These are phyloP conservation scores for Clarias macrocephalus DNA, from an alignment of 2,113 vertebrate genomes.

Conservation along the genomic window DNA sequence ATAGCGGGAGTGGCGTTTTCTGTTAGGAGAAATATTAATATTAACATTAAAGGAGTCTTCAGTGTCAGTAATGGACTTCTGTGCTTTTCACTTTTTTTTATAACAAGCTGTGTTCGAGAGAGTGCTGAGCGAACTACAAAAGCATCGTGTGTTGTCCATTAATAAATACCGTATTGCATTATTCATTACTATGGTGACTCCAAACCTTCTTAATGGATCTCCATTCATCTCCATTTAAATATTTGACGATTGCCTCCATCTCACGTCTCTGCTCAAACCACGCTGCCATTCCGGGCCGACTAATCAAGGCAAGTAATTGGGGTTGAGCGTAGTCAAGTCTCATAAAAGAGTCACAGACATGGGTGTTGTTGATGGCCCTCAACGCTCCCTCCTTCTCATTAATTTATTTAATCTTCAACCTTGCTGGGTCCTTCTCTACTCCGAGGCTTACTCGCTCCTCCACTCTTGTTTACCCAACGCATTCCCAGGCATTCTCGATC, in stretches of 20 bases:
- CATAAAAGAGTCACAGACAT: constrained; percentile 36
- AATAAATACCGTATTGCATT: background rate
- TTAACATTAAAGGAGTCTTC: background rate
- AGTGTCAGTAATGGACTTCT: background rate
- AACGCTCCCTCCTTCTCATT: constrained; percentile 53
- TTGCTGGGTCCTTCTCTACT: constrained; percentile 51
- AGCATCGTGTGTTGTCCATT: background rate
- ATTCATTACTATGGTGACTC: background rate
- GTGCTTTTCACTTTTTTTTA: background rate
- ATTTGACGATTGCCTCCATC: background rate
- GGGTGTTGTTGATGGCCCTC: constrained; percentile 34
- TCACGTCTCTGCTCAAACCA: constrained; percentile 5
- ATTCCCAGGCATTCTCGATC: constrained; percentile 58
- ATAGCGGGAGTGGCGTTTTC: background rate
- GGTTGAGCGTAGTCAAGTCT: constrained; percentile 34
- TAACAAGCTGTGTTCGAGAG: background rate
- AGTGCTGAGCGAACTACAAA: background rate
- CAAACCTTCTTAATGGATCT: background rate
- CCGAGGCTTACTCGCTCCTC: constrained; percentile 30
- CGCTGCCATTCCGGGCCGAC: background rate
- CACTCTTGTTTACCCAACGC: constrained; percentile 58
- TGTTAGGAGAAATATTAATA: background rate
- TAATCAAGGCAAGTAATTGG: constrained; percentile 32
- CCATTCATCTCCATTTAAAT: background rate
- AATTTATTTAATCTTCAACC: constrained; percentile 62